Conservation (phyloP, 2,113 vertebrate species). For the Nothobranchius furzeri region DNA sequence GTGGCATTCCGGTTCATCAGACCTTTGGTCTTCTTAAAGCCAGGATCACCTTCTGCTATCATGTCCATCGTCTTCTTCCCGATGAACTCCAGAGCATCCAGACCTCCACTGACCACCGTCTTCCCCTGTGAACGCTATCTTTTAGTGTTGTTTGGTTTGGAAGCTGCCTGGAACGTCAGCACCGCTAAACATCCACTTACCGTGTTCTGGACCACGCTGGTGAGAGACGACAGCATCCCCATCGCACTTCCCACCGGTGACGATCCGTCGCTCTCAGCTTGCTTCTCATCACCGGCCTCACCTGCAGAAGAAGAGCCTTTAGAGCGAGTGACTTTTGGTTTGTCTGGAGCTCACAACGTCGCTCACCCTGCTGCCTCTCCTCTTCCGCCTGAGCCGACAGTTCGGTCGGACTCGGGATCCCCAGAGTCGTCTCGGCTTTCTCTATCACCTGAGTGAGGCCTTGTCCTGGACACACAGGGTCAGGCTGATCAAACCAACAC, state of each 20-base stretch:
- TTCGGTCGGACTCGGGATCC: slow-evolving; percentile 90
- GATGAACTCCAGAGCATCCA: slow-evolving; percentile 97
- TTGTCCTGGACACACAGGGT: slow-evolving; percentile 80
- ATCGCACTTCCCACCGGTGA: slow-evolving; percentile 81
- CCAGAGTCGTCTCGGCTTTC: slow-evolving; percentile 93
- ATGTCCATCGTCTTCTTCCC: slow-evolving; percentile 99
- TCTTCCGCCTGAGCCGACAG: slow-evolving; percentile 79
- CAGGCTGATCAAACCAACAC: no score
- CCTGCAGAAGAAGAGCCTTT: slow-evolving; percentile 53
- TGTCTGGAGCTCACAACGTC: neutral
- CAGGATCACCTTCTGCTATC: slow-evolving; percentile 96
- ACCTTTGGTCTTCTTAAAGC: slow-evolving; percentile 95
- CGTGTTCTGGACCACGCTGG: slow-evolving; percentile 91
- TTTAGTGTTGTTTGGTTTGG: neutral
- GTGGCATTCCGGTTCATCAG: slow-evolving; percentile 89
- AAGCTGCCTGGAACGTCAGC: neutral
- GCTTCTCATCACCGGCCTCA: slow-evolving; percentile 43
- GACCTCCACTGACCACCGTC: slow-evolving; percentile 88
- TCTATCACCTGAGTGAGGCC: slow-evolving; percentile 95
- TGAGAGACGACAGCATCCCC: slow-evolving; percentile 90
- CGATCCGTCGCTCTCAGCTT: slow-evolving; percentile 58
- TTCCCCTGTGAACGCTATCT: slow-evolving; percentile 81
- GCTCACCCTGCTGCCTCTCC: slow-evolving; percentile 73
- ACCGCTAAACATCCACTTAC: slow-evolving; percentile 74
- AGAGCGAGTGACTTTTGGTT: neutral